A percentile compares a stretch with the other conserved stretches of the same genome.
phyloP scores from a whole-genome alignment of 2,888 invertebrate species.

The Dasysyrphus tricinctus region DNA sequence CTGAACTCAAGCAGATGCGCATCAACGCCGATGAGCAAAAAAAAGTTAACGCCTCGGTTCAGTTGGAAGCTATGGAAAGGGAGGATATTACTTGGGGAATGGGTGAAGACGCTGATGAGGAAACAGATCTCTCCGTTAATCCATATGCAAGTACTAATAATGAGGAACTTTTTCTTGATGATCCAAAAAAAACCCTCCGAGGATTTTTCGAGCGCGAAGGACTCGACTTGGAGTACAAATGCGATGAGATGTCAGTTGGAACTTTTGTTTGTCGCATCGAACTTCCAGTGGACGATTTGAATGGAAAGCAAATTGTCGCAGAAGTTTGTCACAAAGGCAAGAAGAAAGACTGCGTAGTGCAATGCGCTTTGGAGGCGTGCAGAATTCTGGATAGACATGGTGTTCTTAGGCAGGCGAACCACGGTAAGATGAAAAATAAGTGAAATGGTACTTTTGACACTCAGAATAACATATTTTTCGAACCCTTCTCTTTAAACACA shows the following conservation, averaged over 20 bases:
- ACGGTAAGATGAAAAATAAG: conserved; percentile 85
- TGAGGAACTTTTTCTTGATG: conserved; percentile 95
- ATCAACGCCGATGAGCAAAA: conserved; percentile 82
- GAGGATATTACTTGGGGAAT: conserved; percentile 97
- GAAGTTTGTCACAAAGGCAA: conserved; percentile 95
- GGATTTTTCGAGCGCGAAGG: conserved; percentile 98
- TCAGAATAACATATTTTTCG: not conserved
- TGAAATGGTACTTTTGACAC: not conserved
- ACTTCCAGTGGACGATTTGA: conserved; percentile 91
- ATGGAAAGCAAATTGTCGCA: conserved; percentile 90
- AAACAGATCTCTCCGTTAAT: conserved; percentile 91
- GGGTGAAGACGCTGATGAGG: conserved; percentile 95
- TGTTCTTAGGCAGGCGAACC: conserved; percentile 92
- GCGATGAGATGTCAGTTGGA: conserved; percentile 93
- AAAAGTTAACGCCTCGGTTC: conserved; percentile 83
- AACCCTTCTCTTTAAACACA: not conserved
- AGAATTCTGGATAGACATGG: conserved; percentile 94
- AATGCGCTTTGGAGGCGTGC: conserved; percentile 98
- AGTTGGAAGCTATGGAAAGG: conserved; percentile 84
- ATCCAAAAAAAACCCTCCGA: conserved; percentile 96
- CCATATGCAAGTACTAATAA: conserved; percentile 92
- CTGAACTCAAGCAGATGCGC: conserved; percentile 87
- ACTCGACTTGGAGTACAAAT: conserved; percentile 92
- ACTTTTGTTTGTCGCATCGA: conserved; percentile 94
- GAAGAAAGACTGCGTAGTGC: conserved; percentile 96